Percentiles rank a stretch among this genome's conserved stretches.
Evolutionary conservation across 92 coral and sea anemone genomes (phyloP).

Genomic region (Siderastrea radians): DNA sequence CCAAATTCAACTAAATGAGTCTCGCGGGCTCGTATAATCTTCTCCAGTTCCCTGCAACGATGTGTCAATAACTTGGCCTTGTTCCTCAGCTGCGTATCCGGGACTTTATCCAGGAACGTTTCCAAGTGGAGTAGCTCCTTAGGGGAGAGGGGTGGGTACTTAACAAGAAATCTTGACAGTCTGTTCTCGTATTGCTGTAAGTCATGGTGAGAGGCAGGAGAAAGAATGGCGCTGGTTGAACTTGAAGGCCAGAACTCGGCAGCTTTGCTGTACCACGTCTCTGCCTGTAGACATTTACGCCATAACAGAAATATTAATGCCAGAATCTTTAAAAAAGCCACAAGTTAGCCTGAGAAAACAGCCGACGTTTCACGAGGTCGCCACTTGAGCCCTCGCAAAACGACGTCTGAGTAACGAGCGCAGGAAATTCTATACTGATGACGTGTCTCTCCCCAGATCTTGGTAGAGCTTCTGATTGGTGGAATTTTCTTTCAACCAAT

Average conservation of each 20-base stretch:
- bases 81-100: conserved; percentile 75
- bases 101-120: conserved; percentile 68
- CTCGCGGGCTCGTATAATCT: conserved; percentile 79
- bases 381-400: no score
- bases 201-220: conserved; percentile 67
- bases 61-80: conserved; percentile 74
- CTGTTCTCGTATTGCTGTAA: conserved; percentile 59
- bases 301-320: neutral
- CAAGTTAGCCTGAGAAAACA: no score
- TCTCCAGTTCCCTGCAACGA: conserved; percentile 90
- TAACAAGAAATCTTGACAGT: conserved; percentile 68
- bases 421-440: no score
- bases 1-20: conserved; percentile 59
- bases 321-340: no score
- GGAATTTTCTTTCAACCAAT: no score
- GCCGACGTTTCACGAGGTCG: no score
- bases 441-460: no score
- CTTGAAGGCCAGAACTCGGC: conserved; percentile 80
- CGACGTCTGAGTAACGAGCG: no score
- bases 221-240: conserved; percentile 32
- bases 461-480: no score
- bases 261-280: conserved; percentile 85
- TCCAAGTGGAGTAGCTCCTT: conserved; percentile 79
- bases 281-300: conserved; percentile 71
- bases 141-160: conserved; percentile 86